These are phyloP conservation scores for Phengaris arion DNA, from an alignment of 2,888 invertebrate species.

Conservation along the genomic window DNA sequence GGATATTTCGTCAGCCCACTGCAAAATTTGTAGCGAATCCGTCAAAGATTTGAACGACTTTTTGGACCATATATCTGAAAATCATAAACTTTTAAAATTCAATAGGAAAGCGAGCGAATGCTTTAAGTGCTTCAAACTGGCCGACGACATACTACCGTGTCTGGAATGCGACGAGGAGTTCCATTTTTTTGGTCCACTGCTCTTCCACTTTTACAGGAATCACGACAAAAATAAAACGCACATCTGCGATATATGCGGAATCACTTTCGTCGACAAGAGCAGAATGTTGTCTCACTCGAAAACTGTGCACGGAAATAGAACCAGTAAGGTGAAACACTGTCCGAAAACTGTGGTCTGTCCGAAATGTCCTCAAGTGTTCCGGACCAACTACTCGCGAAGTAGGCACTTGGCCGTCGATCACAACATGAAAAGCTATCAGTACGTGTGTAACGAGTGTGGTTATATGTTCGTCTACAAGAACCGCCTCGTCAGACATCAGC, in stretches of 20 bases:
- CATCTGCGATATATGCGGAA: slow-evolving; percentile 59
- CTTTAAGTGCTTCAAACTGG: slow-evolving; percentile 48
- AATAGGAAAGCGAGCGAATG: slow-evolving; percentile 40
- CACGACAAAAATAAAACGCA: slow-evolving; percentile 46
- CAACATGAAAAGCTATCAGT: slow-evolving; percentile 55
- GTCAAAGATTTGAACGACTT: slow-evolving; percentile 45
- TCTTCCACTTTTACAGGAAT: slow-evolving; percentile 49
- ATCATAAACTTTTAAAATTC: slow-evolving; percentile 42
- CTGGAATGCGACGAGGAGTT: slow-evolving; percentile 52
- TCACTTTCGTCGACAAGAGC: slow-evolving; percentile 53
- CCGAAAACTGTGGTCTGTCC: slow-evolving; percentile 48
- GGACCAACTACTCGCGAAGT: slow-evolving; percentile 55
- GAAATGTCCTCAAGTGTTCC: slow-evolving; percentile 56
- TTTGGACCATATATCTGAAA: slow-evolving; percentile 44
- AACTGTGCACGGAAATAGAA: slow-evolving; percentile 44
- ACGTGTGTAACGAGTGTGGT: slow-evolving; percentile 58
- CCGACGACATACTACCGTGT: slow-evolving; percentile 51
- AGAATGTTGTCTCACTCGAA: slow-evolving; percentile 56
- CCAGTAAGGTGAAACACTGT: slow-evolving; percentile 30
- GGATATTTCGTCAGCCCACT: slow-evolving; percentile 51
- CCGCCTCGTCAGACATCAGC: slow-evolving; percentile 54
- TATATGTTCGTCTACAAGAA: slow-evolving; percentile 55
- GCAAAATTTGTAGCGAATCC: slow-evolving; percentile 48
- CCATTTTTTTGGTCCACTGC: slow-evolving; percentile 51
- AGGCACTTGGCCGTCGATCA: slow-evolving; percentile 61